Conservation (phyloP, 2,797 vertebrate genomes). For the Lepilemur septentrionalis region DNA sequence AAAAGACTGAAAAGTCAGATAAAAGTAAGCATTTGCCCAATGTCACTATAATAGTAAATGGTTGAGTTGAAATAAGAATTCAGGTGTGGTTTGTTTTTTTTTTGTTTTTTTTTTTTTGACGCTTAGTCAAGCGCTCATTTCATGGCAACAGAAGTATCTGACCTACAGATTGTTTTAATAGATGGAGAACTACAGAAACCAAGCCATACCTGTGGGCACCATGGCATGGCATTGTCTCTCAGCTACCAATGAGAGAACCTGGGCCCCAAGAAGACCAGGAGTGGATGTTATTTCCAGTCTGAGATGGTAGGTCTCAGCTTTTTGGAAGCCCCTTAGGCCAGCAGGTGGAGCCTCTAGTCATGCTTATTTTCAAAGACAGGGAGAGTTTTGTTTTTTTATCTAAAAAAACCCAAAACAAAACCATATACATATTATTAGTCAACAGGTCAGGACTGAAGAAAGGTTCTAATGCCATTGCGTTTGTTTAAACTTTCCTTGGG, state of each 20-base stretch:
- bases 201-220: background rate
- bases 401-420: background rate
- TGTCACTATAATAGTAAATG: background rate
- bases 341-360: background rate
- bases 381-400: background rate
- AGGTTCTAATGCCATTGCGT: background rate
- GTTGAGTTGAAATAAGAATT: background rate
- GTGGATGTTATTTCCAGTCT: background rate
- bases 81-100: background rate
- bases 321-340: background rate
- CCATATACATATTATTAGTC: background rate
- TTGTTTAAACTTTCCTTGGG: conserved; percentile 56
- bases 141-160: background rate
- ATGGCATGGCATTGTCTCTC: background rate
- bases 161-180: background rate
- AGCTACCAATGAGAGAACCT: background rate
- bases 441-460: background rate
- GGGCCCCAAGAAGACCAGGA: background rate
- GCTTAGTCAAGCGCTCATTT: background rate
- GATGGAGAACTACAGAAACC: background rate
- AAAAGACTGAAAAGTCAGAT: background rate
- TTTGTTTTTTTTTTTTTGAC: background rate
- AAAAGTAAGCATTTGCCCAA: background rate
- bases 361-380: background rate
- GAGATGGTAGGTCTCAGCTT: background rate